These are phyloP conservation scores for Gymnocheta viridis DNA, from an alignment of 2,888 invertebrate species.

Conservation along the genomic window DNA sequence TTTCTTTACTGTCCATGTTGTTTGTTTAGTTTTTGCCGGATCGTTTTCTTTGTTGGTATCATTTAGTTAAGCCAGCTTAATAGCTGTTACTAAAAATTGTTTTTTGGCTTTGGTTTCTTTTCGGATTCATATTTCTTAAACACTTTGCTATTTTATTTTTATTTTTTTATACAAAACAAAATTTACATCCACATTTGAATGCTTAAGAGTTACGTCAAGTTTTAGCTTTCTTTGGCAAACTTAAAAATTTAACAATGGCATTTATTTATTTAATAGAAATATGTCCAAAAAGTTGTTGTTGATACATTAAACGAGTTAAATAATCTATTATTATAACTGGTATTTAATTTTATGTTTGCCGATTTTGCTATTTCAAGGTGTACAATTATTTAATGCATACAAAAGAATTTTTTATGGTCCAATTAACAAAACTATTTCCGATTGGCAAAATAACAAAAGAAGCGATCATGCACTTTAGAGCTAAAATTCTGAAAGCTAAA, in stretches of 20 bases:
- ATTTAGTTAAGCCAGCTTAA: constrained; percentile 15
- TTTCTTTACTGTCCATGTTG: constrained; percentile 15
- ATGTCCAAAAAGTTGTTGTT: not conserved
- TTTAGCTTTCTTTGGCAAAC: constrained; percentile 17
- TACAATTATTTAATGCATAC: not conserved
- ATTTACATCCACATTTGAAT: constrained; percentile 11
- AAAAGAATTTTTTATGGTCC: not conserved
- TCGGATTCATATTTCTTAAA: not conserved
- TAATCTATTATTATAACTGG: not conserved
- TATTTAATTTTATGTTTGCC: not conserved
- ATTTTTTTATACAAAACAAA: not conserved
- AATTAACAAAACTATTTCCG: not conserved
- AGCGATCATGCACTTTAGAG: not conserved
- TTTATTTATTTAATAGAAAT: constrained; percentile 7
- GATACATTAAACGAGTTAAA: not conserved
- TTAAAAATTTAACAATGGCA: not conserved
- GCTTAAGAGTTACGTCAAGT: constrained; percentile 1
- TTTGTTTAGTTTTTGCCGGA: not conserved
- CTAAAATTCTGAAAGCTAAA: too few species aligned
- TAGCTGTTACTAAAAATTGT: not conserved
- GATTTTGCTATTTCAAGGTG: not conserved
- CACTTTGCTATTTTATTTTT: constrained; percentile 1
- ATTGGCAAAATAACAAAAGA: not conserved
- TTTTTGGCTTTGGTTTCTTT: not conserved
- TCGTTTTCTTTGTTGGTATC: constrained; percentile 27